Percentiles rank a stretch among this genome's conserved stretches.
Evolutionary conservation across 1,140 invertebrate genomes (phyloP).

Genomic region (Drosophila orena): DNA sequence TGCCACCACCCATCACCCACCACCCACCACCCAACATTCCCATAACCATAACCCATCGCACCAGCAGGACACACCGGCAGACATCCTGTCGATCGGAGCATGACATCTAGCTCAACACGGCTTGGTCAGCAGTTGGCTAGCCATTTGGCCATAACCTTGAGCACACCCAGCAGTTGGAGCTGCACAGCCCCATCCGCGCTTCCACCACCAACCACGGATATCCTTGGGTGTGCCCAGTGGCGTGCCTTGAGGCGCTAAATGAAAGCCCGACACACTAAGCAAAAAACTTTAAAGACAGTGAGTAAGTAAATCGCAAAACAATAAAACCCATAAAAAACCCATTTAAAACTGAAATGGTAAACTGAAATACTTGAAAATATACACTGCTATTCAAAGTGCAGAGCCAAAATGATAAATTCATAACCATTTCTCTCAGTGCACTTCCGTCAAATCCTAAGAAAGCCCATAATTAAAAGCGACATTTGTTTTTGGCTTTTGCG

Average conservation of each 20-base stretch:
- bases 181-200: conserved; percentile 28
- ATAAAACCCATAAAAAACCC: too few relatives aligned
- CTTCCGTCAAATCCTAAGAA: conserved; percentile 37
- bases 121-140: conserved; percentile 16
- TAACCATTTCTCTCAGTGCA: not conserved
- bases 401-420: not conserved
- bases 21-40: conserved; percentile 7
- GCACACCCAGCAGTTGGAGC: conserved; percentile 64
- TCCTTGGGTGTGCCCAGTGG: conserved; percentile 73
- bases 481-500: conserved; percentile 69
- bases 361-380: too few relatives aligned
- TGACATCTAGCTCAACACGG: conserved; percentile 24
- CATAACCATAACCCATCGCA: not conserved
- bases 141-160: conserved; percentile 70
- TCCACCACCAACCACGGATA: conserved; percentile 28
- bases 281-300: not conserved
- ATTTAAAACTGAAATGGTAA: too few relatives aligned
- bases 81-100: conserved; percentile 67
- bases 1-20: not conserved
- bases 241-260: conserved; percentile 78
- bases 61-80: conserved; percentile 20
- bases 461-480: conserved; percentile 76
- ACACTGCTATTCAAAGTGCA: too few relatives aligned
- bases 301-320: too few relatives aligned
- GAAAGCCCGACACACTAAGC: conserved; percentile 33